Conservation (phyloP, 2,113 vertebrate species). For the Neodontobutis hainanensis region DNA sequence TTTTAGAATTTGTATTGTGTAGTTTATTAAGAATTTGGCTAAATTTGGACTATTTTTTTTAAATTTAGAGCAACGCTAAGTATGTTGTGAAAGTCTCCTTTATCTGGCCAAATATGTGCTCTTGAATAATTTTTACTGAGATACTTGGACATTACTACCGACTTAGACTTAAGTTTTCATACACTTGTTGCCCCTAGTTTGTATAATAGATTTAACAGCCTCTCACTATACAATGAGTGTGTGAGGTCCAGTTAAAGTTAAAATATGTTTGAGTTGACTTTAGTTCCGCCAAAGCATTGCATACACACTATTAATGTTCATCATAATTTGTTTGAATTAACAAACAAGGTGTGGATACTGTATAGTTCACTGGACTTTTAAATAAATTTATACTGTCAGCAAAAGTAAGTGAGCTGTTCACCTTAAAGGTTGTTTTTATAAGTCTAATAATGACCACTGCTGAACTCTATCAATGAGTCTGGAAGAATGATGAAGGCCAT, state of each 20-base stretch:
- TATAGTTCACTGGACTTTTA: background rate
- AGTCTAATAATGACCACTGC: background rate
- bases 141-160: no score
- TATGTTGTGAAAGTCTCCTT: no score
- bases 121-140: no score
- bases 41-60: no score
- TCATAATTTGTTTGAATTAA: background rate
- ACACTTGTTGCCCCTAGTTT: no score
- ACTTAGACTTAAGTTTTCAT: no score
- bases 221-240: background rate
- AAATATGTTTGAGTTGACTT: conserved; percentile 6
- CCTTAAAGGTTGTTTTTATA: background rate
- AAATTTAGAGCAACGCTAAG: no score
- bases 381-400: background rate
- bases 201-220: background rate
- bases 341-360: background rate
- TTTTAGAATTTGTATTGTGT: background rate
- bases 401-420: background rate
- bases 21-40: no score
- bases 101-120: no score
- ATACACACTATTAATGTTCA: background rate
- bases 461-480: background rate
- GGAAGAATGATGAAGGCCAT: background rate
- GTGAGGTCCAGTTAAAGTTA: conserved; percentile 17
- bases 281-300: background rate